phyloP scores from a whole-genome alignment of 2,797 vertebrate species.

The Chiloscyllium punctatum region DNA sequence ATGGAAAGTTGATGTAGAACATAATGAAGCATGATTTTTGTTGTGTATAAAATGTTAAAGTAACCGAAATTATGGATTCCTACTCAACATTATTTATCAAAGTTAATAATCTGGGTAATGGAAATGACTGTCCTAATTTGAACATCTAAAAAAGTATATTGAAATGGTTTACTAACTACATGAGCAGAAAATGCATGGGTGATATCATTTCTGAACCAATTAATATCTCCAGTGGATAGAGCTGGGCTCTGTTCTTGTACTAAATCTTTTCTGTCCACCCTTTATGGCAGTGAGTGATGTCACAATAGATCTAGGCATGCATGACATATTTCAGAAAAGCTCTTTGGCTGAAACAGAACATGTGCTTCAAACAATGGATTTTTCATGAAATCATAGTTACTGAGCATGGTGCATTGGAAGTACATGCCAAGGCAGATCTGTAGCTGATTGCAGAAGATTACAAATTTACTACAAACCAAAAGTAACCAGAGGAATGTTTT shows the following conservation, averaged over 20 bases:
- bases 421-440: neutral
- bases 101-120: neutral
- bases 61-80: neutral
- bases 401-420: neutral
- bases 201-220: neutral
- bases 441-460: neutral
- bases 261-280: neutral
- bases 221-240: neutral
- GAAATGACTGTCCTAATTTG: neutral
- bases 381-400: neutral
- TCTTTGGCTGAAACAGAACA: neutral
- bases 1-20: neutral
- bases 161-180: neutral
- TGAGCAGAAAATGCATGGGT: neutral
- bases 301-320: neutral
- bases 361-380: slow-evolving; percentile 4
- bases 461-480: neutral
- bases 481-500: neutral
- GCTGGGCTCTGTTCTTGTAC: neutral
- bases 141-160: neutral
- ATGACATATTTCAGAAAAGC: neutral
- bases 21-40: neutral
- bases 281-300: neutral
- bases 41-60: neutral
- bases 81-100: neutral